Conservation (phyloP, 2,113 vertebrate species). For the Agapornis roseicollis region DNA sequence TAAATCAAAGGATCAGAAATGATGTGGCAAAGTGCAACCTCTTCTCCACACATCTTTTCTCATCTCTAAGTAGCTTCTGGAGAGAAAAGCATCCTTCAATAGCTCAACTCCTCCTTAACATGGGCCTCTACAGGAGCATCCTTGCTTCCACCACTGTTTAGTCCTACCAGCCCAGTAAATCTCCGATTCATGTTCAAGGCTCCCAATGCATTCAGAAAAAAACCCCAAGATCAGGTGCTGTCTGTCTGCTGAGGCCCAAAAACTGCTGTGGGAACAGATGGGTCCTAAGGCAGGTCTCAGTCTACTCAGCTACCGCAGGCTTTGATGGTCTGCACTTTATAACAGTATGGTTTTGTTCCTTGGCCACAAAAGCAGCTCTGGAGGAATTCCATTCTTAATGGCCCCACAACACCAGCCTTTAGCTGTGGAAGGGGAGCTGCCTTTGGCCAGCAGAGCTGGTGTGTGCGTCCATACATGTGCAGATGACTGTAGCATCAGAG, state of each 20-base stretch:
- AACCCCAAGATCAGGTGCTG: background rate
- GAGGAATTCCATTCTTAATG: background rate
- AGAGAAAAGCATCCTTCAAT: background rate
- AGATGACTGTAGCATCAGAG: background rate
- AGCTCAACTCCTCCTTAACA: background rate
- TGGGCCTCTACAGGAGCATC: background rate
- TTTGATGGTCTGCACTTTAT: background rate
- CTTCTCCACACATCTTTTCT: background rate
- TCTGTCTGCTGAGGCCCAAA: background rate
- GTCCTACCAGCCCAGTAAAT: background rate
- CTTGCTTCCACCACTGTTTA: accelerated
- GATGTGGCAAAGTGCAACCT: background rate
- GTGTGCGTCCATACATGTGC: accelerated
- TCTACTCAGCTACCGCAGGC: background rate
- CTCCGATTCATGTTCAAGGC: background rate
- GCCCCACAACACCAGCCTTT: background rate
- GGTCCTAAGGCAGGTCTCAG: background rate
- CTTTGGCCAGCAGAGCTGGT: background rate
- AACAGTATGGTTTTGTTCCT: background rate
- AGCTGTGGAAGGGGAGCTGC: background rate
- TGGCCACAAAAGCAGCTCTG: background rate
- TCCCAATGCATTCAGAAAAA: background rate
- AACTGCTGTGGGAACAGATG: background rate
- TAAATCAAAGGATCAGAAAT: background rate
- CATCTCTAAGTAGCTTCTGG: background rate